Evolutionary conservation across 2,113 vertebrate genomes (phyloP).

Genomic region (Cygnus atratus): DNA sequence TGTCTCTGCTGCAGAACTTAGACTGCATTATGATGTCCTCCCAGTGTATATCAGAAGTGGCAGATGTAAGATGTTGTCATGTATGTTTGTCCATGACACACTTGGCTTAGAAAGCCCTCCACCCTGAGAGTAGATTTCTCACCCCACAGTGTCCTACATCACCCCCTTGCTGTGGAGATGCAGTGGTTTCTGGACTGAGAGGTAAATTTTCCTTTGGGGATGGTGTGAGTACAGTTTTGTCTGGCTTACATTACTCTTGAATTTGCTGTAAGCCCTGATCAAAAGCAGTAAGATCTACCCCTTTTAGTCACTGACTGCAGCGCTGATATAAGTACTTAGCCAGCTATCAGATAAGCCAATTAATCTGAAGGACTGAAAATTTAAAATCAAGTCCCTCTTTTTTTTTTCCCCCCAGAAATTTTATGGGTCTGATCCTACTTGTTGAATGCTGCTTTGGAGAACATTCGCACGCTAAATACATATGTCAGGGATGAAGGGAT

Average conservation of each 20-base stretch:
- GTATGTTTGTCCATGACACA: not conserved
- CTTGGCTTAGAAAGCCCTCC: not conserved
- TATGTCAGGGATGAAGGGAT: not conserved
- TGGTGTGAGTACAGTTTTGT: not conserved
- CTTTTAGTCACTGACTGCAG: not conserved
- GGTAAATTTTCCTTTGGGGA: not conserved
- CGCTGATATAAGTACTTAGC: not conserved
- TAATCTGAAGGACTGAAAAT: not conserved
- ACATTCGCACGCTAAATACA: not conserved
- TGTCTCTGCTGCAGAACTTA: not conserved
- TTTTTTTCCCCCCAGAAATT: not conserved
- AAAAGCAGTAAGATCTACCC: not conserved
- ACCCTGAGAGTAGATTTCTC: not conserved
- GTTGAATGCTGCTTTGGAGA: not conserved
- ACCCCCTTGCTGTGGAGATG: not conserved
- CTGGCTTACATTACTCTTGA: not conserved
- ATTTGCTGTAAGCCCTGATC: not conserved
- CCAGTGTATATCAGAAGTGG: fast-evolving
- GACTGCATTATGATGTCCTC: not conserved
- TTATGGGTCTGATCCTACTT: not conserved
- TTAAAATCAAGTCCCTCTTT: not conserved
- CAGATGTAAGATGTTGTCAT: not conserved
- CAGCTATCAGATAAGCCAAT: fast-evolving
- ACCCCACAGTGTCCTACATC: not conserved
- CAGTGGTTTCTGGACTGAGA: not conserved